Evolutionary conservation across 2,797 vertebrate genomes (phyloP).

Genomic region (Oophaga sylvatica): DNA sequence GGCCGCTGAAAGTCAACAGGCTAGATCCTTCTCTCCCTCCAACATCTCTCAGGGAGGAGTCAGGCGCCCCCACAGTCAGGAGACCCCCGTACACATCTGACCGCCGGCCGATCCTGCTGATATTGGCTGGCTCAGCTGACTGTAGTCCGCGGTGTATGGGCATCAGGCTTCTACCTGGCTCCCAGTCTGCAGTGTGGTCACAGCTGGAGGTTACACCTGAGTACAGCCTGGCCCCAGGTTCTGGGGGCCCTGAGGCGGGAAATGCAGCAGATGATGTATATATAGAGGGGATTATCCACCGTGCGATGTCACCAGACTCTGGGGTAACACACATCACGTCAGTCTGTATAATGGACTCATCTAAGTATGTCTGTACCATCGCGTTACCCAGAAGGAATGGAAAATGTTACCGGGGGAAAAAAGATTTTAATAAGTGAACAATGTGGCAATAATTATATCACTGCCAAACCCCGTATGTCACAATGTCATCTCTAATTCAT

Average conservation of each 20-base stretch:
- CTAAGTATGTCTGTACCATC: not conserved
- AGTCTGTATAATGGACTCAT: not conserved
- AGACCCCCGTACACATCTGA: too few relatives aligned
- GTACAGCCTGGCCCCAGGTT: not conserved
- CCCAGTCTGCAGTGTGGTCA: not conserved
- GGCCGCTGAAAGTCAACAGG: too few relatives aligned
- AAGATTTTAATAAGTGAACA: not conserved
- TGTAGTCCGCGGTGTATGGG: too few relatives aligned
- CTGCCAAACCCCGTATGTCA: not conserved
- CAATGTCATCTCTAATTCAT: not conserved
- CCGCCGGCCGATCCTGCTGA: too few relatives aligned
- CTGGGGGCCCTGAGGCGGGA: not conserved
- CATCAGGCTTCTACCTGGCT: not conserved
- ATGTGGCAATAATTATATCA: not conserved
- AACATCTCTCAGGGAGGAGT: too few relatives aligned
- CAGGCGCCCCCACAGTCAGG: too few relatives aligned
- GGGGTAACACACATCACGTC: not conserved
- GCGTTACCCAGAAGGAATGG: not conserved
- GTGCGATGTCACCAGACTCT: slow-evolving; percentile 25
- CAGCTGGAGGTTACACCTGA: not conserved
- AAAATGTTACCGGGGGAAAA: not conserved
- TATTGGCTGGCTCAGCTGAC: too few relatives aligned
- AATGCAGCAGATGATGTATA: slow-evolving; percentile 4
- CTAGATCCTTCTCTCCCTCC: too few relatives aligned
- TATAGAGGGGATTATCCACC: not conserved